A percentile compares a stretch with the other conserved stretches of the same genome.
Evolutionary conservation across 2,113 vertebrate species (phyloP).

Genomic region (Pygoscelis antarcticus): DNA sequence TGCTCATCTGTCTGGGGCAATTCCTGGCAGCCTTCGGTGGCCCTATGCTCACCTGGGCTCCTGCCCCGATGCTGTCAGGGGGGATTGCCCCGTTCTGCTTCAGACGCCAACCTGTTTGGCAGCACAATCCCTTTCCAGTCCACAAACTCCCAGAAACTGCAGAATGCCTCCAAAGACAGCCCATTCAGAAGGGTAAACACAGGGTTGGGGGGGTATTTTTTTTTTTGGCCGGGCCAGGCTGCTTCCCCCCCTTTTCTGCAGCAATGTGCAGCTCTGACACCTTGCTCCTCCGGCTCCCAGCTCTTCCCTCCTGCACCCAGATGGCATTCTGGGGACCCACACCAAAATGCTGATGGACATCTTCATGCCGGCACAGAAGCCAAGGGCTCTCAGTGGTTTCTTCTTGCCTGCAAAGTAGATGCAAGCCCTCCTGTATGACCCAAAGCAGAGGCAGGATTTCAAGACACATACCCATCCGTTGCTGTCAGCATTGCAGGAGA

Average conservation of each 20-base stretch:
- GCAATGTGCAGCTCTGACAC: not conserved
- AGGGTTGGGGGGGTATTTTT: not conserved
- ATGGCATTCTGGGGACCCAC: fast-evolving
- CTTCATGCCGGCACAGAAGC: not conserved
- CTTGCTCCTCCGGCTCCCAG: fast-evolving
- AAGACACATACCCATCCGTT: fast-evolving
- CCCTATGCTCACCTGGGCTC: not conserved
- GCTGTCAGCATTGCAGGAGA: not conserved
- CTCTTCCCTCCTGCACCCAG: not conserved
- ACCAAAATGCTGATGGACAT: not conserved
- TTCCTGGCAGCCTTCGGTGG: fast-evolving
- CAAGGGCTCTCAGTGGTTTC: not conserved
- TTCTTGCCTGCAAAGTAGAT: not conserved
- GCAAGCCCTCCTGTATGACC: fast-evolving
- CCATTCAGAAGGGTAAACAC: not conserved
- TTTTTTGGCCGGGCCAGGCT: not conserved
- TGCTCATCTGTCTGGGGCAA: fast-evolving
- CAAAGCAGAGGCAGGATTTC: not conserved
- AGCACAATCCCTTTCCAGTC: not conserved
- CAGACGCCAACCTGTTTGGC: not conserved
- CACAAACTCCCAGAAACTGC: not conserved
- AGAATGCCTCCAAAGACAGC: not conserved
- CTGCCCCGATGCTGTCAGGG: fast-evolving
- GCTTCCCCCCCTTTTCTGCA: fast-evolving
- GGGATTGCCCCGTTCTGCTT: not conserved